Conservation (phyloP, 2,113 vertebrate genomes). For the Toxotes jaculatrix region DNA sequence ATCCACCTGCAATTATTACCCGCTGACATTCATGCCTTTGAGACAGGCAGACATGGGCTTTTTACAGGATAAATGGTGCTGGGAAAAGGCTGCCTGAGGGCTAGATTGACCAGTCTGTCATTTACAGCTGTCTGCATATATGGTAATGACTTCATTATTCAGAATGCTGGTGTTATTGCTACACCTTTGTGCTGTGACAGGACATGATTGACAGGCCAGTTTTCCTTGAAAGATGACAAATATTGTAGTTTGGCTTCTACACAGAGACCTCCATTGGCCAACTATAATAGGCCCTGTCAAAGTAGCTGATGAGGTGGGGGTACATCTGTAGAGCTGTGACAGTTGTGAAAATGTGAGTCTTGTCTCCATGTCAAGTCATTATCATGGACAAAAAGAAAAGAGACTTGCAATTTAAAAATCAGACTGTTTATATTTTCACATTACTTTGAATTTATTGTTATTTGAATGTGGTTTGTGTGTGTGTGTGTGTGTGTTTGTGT, state of each 20-base stretch:
- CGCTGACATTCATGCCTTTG: constrained; percentile 66
- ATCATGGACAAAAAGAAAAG: neutral
- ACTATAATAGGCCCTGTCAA: constrained; percentile 32
- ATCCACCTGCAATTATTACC: constrained; percentile 69
- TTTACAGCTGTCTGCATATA: constrained; percentile 83
- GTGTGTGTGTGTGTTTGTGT: constrained; percentile 2
- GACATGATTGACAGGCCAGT: constrained; percentile 62
- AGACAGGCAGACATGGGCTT: constrained; percentile 65
- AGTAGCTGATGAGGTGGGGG: constrained; percentile 22
- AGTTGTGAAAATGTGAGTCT: neutral
- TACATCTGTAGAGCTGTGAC: neutral
- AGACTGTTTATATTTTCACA: neutral
- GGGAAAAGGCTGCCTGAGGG: constrained; percentile 83
- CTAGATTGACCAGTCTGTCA: constrained; percentile 86
- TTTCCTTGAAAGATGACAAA: constrained; percentile 50
- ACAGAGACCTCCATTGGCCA: constrained; percentile 5
- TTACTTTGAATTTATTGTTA: neutral
- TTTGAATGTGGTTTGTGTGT: neutral
- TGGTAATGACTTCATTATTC: constrained; percentile 88
- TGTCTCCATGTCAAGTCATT: neutral
- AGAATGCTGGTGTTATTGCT: constrained; percentile 68
- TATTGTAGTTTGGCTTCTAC: constrained; percentile 10
- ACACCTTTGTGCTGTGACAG: constrained; percentile 50
- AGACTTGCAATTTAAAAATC: constrained; percentile 6
- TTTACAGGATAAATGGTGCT: constrained; percentile 86